Conservation (phyloP, 1,140 invertebrate species). For the Oncopodura yosiiana region DNA sequence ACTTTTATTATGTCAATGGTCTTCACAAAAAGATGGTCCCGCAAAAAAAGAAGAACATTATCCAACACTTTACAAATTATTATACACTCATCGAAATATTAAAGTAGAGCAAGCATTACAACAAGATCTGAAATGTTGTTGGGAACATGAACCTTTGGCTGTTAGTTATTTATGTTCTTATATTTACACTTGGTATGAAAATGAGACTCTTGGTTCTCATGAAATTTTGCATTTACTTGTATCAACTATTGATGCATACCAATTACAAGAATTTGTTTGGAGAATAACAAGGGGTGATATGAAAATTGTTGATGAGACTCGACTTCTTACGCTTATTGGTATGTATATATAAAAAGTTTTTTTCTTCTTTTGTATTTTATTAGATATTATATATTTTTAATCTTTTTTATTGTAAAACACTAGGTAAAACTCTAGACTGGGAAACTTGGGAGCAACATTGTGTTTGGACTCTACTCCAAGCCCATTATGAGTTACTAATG, state of each 20-base stretch:
- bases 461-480: slow-evolving; percentile 86
- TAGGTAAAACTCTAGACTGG: slow-evolving; percentile 78
- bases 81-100: slow-evolving; percentile 16
- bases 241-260: slow-evolving; percentile 73
- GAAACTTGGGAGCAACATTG: slow-evolving; percentile 95
- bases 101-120: slow-evolving; percentile 23
- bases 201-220: slow-evolving; percentile 71
- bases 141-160: slow-evolving; percentile 74
- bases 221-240: slow-evolving; percentile 71
- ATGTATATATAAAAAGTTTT: slow-evolving; percentile 36
- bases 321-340: slow-evolving; percentile 45
- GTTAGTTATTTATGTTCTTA: slow-evolving; percentile 84
- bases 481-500: slow-evolving; percentile 80
- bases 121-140: slow-evolving; percentile 51
- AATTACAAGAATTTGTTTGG: slow-evolving; percentile 80
- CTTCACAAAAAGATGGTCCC: background rate
- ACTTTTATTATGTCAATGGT: slow-evolving; percentile 18
- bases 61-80: slow-evolving; percentile 23
- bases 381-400: background rate
- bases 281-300: slow-evolving; percentile 76
- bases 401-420: slow-evolving; percentile 45
- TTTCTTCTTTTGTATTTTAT: background rate
- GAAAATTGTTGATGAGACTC: slow-evolving; percentile 46
- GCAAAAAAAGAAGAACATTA: slow-evolving; percentile 11
- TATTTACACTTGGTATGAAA: slow-evolving; percentile 80